phyloP scores from a whole-genome alignment of 2,113 vertebrate species.

The Mesocricetus auratus region DNA sequence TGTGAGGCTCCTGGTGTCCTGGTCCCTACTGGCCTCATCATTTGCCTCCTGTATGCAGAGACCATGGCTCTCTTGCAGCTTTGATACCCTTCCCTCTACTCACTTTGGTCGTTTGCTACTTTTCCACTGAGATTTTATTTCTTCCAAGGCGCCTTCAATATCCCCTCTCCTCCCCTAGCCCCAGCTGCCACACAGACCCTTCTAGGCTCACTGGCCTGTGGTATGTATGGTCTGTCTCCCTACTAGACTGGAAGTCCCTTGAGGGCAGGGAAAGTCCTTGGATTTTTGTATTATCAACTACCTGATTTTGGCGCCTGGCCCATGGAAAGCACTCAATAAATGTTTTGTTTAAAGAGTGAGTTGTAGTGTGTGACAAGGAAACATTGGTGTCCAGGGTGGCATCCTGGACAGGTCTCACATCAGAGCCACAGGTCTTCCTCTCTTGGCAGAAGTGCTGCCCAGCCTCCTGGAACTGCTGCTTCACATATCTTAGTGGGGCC shows the following conservation, averaged over 20 bases:
- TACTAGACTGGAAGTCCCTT: slow-evolving; percentile 80
- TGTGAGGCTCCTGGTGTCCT: neutral
- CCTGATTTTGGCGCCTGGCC: slow-evolving; percentile 63
- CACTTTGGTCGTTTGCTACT: slow-evolving; percentile 26
- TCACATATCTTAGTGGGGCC: neutral
- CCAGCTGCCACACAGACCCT: neutral
- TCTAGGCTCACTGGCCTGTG: slow-evolving; percentile 18
- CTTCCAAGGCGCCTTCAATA: neutral
- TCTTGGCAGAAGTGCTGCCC: neutral
- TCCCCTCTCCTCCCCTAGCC: neutral
- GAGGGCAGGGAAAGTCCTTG: slow-evolving; percentile 70
- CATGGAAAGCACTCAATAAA: slow-evolving; percentile 79
- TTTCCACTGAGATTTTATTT: slow-evolving; percentile 54
- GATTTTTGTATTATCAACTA: slow-evolving; percentile 76
- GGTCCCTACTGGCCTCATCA: slow-evolving; percentile 16
- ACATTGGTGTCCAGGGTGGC: neutral
- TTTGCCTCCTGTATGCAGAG: neutral
- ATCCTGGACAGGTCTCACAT: neutral
- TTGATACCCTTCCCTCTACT: neutral
- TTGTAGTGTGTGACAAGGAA: neutral
- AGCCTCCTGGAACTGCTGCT: neutral
- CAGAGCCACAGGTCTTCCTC: neutral
- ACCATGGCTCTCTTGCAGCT: neutral
- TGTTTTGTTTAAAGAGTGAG: slow-evolving; percentile 70
- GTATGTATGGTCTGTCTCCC: neutral